Evolutionary conservation across 2,888 invertebrate species (phyloP), one percentile per base, ranked within the genome.

Genomic region (Dryobotodes eremita): DNA sequence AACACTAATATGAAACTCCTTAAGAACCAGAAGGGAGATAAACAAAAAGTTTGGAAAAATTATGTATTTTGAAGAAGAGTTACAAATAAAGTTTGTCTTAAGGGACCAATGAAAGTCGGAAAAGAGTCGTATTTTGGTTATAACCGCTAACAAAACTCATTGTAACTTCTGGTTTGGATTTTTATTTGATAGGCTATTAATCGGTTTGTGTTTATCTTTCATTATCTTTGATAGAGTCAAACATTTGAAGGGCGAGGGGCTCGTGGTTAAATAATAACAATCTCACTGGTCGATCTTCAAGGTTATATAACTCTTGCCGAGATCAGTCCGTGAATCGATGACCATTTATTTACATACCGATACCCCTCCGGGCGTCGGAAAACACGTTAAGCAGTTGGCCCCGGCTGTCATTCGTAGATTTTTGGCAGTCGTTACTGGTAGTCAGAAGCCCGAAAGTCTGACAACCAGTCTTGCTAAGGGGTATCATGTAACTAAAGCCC

Each of bases 1-100:
- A 79, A 84, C 77, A 77, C 73, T 76, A 62, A 76, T 64, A 83
- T 61, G 61, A 71, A 86, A 72, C 55, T 80, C n/a, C 36, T 71
- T 50, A 68, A 46, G 50, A 65, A 57, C 68, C 17, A 26, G 42
- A 72, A 74, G 64, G 50, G 26, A 61, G 31, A n/a, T 66, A 80
- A 69, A 76, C 75, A 73, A 84, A 86, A 76, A 74, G 46, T 86
- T 75, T 48, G 66, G 26, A 59, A 68, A 48, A 83, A 65, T 69
- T 46, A 71, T 79, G 57, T 79, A 71, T 75, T 83, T 73, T 68
- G 55, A 65, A 57, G 73, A 71, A 68, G 53, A 73, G 84, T 79
- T 68, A 13, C 50, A 36, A 68, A 79, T 68, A 80, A 76, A 83
- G 48, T 84, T 66, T 46, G 61, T 36, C 80, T 71, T 75, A 20